Conservation (phyloP, 1,140 invertebrate species). For the Heterodera schachtii region DNA sequence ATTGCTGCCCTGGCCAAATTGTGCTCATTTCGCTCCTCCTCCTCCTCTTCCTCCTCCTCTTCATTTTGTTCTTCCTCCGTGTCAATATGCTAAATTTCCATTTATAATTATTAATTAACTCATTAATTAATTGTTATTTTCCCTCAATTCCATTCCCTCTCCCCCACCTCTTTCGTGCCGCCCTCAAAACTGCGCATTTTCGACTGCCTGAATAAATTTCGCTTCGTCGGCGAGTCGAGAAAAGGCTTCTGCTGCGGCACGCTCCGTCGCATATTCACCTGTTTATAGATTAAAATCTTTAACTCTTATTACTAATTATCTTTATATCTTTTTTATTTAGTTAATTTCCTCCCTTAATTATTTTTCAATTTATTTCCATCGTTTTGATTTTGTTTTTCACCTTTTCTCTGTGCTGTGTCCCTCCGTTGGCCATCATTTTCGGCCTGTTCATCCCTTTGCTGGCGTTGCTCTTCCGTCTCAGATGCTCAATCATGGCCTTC, state of each 20-base stretch:
- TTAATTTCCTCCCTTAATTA: not conserved
- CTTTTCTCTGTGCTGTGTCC: not conserved
- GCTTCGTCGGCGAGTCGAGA: not conserved
- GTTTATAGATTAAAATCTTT: not conserved
- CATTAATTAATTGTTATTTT: too few species aligned
- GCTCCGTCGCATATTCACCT: not conserved
- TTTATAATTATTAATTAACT: not conserved
- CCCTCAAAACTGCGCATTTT: not conserved
- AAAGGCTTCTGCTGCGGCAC: not conserved
- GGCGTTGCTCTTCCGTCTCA: not conserved
- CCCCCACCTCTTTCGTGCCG: not conserved
- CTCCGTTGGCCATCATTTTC: not conserved
- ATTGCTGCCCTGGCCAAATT: conserved; percentile 2
- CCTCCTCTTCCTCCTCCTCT: not conserved
- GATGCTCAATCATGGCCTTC: not conserved
- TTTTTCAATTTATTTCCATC: not conserved
- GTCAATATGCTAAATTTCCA: not conserved
- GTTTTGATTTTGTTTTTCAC: not conserved
- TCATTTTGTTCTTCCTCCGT: not conserved
- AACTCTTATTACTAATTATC: not conserved
- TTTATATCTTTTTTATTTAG: too few species aligned
- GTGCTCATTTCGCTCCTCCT: not conserved
- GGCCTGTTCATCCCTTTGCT: not conserved
- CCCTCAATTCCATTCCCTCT: too few species aligned
- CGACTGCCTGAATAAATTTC: not conserved